Percentiles rank a stretch among this genome's conserved stretches.
These are phyloP conservation scores for Helicoverpa armigera DNA, from an alignment of 1,140 invertebrate species.

Conservation along the genomic window DNA sequence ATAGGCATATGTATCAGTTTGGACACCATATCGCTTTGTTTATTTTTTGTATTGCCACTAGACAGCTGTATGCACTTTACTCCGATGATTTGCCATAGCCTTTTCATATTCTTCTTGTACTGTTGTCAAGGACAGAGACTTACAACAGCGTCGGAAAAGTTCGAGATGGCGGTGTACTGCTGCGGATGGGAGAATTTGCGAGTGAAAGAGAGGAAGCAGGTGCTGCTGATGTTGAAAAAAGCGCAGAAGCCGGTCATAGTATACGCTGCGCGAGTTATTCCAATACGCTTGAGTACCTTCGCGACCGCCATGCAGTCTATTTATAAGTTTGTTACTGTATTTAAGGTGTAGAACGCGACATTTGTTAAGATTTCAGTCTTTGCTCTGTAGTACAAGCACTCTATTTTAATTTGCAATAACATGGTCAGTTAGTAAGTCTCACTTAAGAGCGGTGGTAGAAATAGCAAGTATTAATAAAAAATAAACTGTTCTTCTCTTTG, in stretches of 20 bases:
- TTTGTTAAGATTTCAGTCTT: no score
- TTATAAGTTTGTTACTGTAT: slow-evolving; percentile 77
- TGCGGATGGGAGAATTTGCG: slow-evolving; percentile 80
- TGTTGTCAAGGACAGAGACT: slow-evolving; percentile 75
- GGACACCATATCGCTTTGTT: slow-evolving; percentile 69
- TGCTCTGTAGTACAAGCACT: no score
- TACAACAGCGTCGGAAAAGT: slow-evolving; percentile 70
- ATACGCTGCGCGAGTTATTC: slow-evolving; percentile 77
- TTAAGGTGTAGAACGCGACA: slow-evolving; percentile 67
- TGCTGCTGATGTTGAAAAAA: slow-evolving; percentile 68
- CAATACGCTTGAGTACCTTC: slow-evolving; percentile 78
- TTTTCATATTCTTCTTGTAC: slow-evolving; percentile 76
- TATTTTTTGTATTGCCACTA: slow-evolving; percentile 72
- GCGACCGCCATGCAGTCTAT: slow-evolving; percentile 73
- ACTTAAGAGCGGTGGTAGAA: no score
- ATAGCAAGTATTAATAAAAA: no score
- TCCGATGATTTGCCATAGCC: slow-evolving; percentile 70
- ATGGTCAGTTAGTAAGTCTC: no score
- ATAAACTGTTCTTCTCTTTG: no score
- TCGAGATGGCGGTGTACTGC: slow-evolving; percentile 71
- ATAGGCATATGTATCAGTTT: slow-evolving; percentile 74
- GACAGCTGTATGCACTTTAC: slow-evolving; percentile 69
- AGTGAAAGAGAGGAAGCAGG: slow-evolving; percentile 67
- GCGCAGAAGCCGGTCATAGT: slow-evolving; percentile 71
- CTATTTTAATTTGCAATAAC: no score